Evolutionary conservation across 2,888 invertebrate genomes (phyloP).

Genomic region (Chymomyza amoena): DNA sequence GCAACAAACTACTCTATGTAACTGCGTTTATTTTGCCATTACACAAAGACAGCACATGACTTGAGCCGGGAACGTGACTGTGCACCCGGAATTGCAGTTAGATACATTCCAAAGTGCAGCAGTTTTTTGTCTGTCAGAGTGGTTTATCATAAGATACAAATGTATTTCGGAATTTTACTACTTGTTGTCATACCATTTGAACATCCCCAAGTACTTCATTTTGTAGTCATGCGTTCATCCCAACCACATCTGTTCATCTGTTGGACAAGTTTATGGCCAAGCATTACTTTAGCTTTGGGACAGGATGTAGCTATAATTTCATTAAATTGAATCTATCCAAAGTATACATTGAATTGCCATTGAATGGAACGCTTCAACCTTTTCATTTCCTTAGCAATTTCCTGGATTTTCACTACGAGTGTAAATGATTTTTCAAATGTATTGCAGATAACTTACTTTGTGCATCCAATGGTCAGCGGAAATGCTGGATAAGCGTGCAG

Average conservation of each 20-base stretch:
- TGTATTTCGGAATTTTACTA: conserved; percentile 28
- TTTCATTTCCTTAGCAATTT: conserved; percentile 33
- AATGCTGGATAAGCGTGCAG: not conserved
- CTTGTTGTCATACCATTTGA: conserved; percentile 24
- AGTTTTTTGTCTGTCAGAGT: conserved; percentile 61
- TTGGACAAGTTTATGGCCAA: not conserved
- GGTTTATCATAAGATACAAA: conserved; percentile 57
- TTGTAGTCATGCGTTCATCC: not conserved
- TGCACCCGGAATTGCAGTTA: conserved; percentile 21
- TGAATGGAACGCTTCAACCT: conserved; percentile 18
- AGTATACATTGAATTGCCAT: conserved; percentile 1
- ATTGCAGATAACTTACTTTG: not conserved
- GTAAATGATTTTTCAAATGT: conserved; percentile 4
- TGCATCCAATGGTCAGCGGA: not conserved
- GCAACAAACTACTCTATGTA: not conserved
- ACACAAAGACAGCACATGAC: conserved; percentile 14
- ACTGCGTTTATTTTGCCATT: conserved; percentile 45
- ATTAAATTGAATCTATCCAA: conserved; percentile 31
- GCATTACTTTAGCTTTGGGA: not conserved
- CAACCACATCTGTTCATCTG: not conserved
- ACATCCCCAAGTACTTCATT: conserved; percentile 30
- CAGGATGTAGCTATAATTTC: conserved; percentile 21
- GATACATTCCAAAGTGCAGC: conserved; percentile 41
- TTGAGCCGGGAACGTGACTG: conserved; percentile 10
- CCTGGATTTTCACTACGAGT: conserved; percentile 23